These are phyloP conservation scores for Pseudochirops corinnae DNA, from an alignment of 2,797 vertebrate species.

Conservation along the genomic window DNA sequence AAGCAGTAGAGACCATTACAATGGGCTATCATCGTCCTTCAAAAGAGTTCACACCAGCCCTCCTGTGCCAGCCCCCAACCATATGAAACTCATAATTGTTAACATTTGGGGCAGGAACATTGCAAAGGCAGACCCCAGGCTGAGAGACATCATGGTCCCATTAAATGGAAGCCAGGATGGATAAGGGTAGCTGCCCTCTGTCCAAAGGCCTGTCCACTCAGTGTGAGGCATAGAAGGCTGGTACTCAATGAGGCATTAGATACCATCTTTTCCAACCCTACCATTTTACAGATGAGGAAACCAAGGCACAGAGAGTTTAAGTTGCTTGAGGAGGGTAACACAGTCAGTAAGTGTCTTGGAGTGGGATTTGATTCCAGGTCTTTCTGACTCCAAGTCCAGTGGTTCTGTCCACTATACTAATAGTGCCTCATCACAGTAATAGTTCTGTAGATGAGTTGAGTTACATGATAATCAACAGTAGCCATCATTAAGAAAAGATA, in stretches of 20 bases:
- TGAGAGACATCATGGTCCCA: conserved; percentile 19
- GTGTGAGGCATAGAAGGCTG: background rate
- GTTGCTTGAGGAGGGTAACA: background rate
- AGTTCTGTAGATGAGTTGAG: background rate
- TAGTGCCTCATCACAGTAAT: background rate
- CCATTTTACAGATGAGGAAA: background rate
- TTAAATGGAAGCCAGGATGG: conserved; percentile 22
- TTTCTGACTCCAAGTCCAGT: background rate
- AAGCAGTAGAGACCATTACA: conserved; percentile 61
- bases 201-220: conserved; percentile 11
- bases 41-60: conserved; percentile 44
- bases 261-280: background rate
- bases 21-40: conserved; percentile 50
- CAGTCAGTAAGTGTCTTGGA: background rate
- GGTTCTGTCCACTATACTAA: background rate
- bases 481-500: background rate
- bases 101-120: conserved; percentile 55
- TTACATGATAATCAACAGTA: background rate
- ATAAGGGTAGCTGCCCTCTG: background rate
- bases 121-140: conserved; percentile 1
- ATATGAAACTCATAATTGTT: conserved; percentile 49
- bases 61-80: conserved; percentile 37
- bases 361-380: background rate
- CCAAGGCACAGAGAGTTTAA: background rate
- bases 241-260: background rate